Conservation (phyloP, 2,113 vertebrate genomes). For the Vulpes vulpes region DNA sequence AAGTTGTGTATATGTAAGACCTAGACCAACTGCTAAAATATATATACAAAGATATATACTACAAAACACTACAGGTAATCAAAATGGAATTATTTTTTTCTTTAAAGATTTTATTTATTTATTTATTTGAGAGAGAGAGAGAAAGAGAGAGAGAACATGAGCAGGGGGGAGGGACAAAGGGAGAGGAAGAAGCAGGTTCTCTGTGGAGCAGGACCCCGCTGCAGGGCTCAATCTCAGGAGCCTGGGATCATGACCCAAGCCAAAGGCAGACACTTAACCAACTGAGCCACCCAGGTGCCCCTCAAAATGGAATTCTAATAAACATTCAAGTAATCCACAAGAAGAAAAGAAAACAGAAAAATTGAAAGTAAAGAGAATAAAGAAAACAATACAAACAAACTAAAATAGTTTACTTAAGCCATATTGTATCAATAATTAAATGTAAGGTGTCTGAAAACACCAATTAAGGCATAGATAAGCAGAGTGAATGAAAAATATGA, state of each 20-base stretch:
- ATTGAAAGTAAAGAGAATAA: not conserved
- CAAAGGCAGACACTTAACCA: no score
- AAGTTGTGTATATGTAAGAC: not conserved
- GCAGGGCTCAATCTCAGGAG: no score
- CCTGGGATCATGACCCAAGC: no score
- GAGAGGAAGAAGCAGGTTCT: no score
- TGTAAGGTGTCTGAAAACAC: not conserved
- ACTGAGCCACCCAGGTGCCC: no score
- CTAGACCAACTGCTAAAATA: not conserved
- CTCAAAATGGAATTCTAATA: not conserved
- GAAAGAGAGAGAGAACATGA: no score
- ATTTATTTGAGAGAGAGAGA: no score
- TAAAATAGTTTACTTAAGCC: not conserved
- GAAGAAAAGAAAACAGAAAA: not conserved
- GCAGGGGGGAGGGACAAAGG: no score
- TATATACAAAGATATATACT: not conserved
- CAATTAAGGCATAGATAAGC: not conserved
- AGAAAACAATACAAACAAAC: not conserved
- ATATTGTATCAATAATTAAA: not conserved
- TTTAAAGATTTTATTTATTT: no score
- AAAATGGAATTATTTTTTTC: not conserved
- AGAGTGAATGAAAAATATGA: not conserved
- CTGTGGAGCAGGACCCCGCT: no score
- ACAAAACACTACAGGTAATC: not conserved
- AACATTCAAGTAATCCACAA: slow-evolving; percentile 5